Evolutionary conservation across 2,888 invertebrate species (phyloP).

Genomic region (Ypsolopha scabrella): DNA sequence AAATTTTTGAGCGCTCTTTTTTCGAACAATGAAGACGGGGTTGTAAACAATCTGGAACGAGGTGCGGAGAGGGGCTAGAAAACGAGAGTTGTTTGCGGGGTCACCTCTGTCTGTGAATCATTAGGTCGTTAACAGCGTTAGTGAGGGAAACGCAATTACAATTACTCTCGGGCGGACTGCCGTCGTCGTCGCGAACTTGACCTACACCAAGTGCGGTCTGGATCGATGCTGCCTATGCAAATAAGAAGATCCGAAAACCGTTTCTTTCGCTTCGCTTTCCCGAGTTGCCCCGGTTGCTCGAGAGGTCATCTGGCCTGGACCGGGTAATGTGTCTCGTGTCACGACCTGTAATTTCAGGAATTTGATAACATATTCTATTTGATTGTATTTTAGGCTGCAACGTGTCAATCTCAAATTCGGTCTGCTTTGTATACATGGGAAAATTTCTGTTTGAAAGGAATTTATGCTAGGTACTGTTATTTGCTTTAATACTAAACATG

Average conservation of each 20-base stretch:
- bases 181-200: constrained; percentile 42
- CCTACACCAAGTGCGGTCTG: constrained; percentile 36
- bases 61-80: no score
- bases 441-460: no score
- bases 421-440: no score
- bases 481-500: no score
- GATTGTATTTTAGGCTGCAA: no score
- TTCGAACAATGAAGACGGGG: background rate
- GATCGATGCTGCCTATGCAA: constrained; percentile 59
- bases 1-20: background rate
- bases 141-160: constrained; percentile 56
- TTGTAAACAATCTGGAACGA: no score
- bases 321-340: background rate
- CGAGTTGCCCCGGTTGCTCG: background rate
- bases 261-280: background rate
- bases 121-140: constrained; percentile 44
- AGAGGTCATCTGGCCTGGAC: background rate
- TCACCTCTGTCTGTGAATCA: constrained; percentile 26
- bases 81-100: no score
- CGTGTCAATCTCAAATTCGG: no score
- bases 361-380: background rate
- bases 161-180: constrained; percentile 30
- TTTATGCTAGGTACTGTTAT: no score
- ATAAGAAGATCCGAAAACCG: constrained; percentile 26
- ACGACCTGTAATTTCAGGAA: background rate